phyloP scores from a whole-genome alignment of 2,113 vertebrate species.

The Halcyon senegalensis region DNA sequence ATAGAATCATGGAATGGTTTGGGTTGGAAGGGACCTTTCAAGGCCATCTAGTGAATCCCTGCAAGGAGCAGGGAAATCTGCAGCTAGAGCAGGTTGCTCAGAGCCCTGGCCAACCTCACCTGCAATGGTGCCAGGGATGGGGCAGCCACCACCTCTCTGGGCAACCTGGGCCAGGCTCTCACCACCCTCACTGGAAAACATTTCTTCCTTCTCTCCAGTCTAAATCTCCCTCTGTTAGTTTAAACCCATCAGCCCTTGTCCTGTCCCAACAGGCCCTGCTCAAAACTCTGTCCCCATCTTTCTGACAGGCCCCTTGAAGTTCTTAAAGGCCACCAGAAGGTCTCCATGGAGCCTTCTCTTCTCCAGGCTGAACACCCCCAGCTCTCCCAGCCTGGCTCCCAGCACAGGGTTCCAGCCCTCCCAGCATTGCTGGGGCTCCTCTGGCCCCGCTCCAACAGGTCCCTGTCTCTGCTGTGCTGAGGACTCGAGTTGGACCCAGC shows the following conservation, averaged over 20 bases:
- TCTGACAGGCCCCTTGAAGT: neutral
- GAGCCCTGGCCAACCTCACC: too few relatives aligned
- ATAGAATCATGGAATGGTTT: accelerated
- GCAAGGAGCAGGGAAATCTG: neutral
- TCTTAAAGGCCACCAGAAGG: neutral
- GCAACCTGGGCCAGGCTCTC: neutral
- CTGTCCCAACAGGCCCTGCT: too few relatives aligned
- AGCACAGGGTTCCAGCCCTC: neutral
- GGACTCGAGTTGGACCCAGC: neutral
- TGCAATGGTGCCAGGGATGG: neutral
- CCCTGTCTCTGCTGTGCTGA: neutral
- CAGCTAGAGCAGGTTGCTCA: neutral
- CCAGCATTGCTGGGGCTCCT: neutral
- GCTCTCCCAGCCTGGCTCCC: neutral
- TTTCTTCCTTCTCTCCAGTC: neutral
- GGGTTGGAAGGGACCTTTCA: neutral
- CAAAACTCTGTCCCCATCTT: too few relatives aligned
- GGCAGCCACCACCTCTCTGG: neutral
- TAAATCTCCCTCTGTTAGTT: neutral
- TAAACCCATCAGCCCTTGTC: too few relatives aligned
- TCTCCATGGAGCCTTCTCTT: neutral
- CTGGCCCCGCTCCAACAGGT: neutral
- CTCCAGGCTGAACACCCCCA: neutral
- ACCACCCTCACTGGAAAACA: neutral
- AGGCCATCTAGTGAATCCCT: neutral